Percentiles rank a stretch among this genome's conserved stretches.
Evolutionary conservation across 2,113 vertebrate species (phyloP).

Genomic region (Oncorhynchus tshawytscha): DNA sequence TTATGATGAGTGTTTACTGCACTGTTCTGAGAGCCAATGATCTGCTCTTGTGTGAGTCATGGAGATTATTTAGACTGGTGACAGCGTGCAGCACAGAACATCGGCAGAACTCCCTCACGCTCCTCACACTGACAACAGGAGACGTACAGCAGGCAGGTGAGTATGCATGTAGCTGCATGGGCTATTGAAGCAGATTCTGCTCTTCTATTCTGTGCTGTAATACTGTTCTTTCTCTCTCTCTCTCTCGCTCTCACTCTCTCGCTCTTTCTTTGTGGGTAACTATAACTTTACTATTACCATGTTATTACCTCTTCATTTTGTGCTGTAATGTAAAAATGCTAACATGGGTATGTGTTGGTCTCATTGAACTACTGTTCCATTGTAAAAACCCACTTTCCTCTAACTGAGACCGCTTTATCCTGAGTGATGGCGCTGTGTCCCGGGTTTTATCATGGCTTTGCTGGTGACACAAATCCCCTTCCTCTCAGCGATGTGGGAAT

Average conservation of each 20-base stretch:
- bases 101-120: conserved; percentile 35
- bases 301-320: no score
- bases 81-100: conserved; percentile 28
- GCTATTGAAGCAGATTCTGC: neutral
- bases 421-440: neutral
- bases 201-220: neutral
- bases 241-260: neutral
- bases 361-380: no score
- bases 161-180: conserved; percentile 11
- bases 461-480: neutral
- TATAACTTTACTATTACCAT: no score
- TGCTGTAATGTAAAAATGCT: no score
- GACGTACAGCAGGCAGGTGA: conserved; percentile 44
- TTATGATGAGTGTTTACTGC: conserved; percentile 66
- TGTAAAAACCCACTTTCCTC: no score
- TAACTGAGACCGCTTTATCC: neutral
- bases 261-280: neutral
- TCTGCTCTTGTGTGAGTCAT: conserved; percentile 56
- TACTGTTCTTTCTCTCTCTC: no score
- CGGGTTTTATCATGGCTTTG: neutral
- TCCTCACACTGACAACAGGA: conserved; percentile 27
- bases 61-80: conserved; percentile 66
- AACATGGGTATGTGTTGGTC: no score
- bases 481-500: neutral
- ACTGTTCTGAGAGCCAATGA: conserved; percentile 68